These are phyloP conservation scores for Abrostola tripartita DNA, from an alignment of 2,888 invertebrate species.

Conservation along the genomic window DNA sequence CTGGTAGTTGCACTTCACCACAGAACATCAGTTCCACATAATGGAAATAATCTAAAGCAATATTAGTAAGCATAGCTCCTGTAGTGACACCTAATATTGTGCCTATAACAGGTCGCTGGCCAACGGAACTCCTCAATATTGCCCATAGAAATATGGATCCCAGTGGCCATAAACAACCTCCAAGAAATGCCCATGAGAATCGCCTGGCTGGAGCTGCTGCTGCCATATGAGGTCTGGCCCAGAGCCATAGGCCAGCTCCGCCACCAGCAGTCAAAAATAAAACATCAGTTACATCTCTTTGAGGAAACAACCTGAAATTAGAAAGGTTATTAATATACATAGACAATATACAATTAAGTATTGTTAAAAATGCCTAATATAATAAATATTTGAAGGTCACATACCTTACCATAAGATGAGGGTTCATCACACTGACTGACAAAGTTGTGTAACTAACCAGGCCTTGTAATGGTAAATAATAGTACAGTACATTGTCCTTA, in stretches of 20 bases:
- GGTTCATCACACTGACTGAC: slow-evolving; percentile 95
- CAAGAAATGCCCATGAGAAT: slow-evolving; percentile 92
- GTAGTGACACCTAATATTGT: slow-evolving; percentile 91
- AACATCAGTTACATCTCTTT: slow-evolving; percentile 93
- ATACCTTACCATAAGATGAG: slow-evolving; percentile 92
- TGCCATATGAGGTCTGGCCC: slow-evolving; percentile 93
- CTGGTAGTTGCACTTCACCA: slow-evolving; percentile 84
- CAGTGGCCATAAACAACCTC: slow-evolving; percentile 94
- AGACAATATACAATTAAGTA: not conserved
- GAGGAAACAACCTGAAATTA: slow-evolving; percentile 90
- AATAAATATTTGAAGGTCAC: slow-evolving; percentile 18
- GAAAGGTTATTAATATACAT: not conserved
- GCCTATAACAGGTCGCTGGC: slow-evolving; percentile 90
- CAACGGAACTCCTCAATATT: slow-evolving; percentile 93
- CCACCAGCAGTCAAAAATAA: slow-evolving; percentile 93
- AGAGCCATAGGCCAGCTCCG: slow-evolving; percentile 95
- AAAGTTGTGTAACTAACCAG: slow-evolving; percentile 93
- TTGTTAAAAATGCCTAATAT: not conserved
- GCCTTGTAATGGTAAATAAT: slow-evolving; percentile 93
- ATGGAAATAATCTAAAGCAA: slow-evolving; percentile 90
- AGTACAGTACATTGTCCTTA: slow-evolving; percentile 91
- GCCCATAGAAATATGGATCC: slow-evolving; percentile 97
- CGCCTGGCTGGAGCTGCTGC: slow-evolving; percentile 89
- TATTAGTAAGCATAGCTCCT: slow-evolving; percentile 90
- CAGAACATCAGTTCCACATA: slow-evolving; percentile 89